phyloP scores from a whole-genome alignment of 2,113 vertebrate genomes.

The Notiomystis cincta region DNA sequence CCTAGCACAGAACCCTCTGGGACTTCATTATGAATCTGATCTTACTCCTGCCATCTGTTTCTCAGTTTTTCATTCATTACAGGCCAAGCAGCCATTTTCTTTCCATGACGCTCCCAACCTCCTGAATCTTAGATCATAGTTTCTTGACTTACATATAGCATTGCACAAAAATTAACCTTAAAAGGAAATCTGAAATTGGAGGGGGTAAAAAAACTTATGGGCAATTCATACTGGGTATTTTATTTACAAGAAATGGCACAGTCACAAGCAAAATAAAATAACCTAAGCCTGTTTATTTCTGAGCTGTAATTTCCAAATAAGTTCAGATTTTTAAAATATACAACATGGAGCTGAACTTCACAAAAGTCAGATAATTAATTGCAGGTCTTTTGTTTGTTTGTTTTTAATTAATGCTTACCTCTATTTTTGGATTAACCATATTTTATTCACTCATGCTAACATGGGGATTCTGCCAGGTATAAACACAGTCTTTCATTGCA shows the following conservation, averaged over 20 bases:
- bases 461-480: background rate
- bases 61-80: background rate
- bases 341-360: background rate
- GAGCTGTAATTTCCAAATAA: background rate
- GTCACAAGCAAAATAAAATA: background rate
- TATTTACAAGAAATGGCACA: background rate
- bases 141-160: background rate
- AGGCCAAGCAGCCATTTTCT: background rate
- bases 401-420: background rate
- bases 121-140: background rate
- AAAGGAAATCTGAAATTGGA: background rate
- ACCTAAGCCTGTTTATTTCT: background rate
- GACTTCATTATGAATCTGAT: background rate
- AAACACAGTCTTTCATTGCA: background rate
- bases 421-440: background rate
- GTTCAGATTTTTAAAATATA: background rate
- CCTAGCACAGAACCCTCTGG: background rate
- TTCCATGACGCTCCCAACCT: background rate
- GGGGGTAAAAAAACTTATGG: background rate
- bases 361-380: background rate
- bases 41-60: background rate
- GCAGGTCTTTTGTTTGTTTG: background rate
- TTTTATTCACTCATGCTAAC: background rate
- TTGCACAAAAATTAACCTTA: background rate
- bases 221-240: background rate